Conservation (phyloP, 2,113 vertebrate genomes). For the Poicephalus meyeri region DNA sequence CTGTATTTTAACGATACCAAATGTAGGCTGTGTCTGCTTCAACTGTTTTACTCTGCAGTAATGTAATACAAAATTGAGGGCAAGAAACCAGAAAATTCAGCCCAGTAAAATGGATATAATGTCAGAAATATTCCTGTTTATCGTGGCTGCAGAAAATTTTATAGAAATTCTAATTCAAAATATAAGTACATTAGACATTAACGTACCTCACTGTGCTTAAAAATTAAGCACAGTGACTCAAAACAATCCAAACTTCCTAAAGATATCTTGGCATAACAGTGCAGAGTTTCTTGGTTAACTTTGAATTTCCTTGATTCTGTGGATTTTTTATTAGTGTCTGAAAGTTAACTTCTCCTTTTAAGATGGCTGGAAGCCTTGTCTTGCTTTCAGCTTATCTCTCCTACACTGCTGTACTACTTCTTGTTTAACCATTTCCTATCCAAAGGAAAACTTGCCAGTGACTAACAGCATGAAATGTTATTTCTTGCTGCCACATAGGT, state of each 20-base stretch:
- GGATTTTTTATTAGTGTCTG: neutral
- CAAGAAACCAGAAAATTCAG: constrained; percentile 31
- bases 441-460: neutral
- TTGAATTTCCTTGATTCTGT: neutral
- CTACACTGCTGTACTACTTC: neutral
- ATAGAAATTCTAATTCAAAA: neutral
- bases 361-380: neutral
- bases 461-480: neutral
- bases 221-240: neutral
- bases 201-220: neutral
- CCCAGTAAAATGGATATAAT: neutral
- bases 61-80: constrained; percentile 5
- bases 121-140: constrained; percentile 18
- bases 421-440: neutral
- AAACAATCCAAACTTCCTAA: neutral
- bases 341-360: neutral
- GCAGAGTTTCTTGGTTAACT: neutral
- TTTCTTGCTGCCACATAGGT: neutral
- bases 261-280: neutral
- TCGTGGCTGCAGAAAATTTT: neutral
- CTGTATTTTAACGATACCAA: constrained; percentile 23
- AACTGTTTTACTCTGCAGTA: neutral
- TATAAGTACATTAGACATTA: neutral
- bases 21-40: constrained; percentile 3
- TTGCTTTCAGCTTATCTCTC: neutral